Base-by-base conservation (phyloP, 2,888 invertebrate species). In the Mesorhabditis sp. region DNA sequence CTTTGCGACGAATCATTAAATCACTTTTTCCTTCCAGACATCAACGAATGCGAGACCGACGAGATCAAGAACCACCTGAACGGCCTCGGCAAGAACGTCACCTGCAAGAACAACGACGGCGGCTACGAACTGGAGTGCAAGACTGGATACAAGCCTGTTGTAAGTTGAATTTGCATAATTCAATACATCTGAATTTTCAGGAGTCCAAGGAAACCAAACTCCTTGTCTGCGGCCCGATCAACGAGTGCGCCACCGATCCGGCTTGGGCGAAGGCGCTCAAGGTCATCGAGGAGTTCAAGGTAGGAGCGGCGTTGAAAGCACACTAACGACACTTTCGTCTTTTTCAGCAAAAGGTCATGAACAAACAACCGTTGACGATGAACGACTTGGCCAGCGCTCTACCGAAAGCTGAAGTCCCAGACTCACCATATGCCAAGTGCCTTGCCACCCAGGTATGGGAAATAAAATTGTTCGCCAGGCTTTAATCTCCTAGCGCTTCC, bases 271-370 rank as follows among this genome's bases (percentile, higher is more conserved):
- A 50, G 58, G 58, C 58, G n/a, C 58, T 50, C n/a, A n/a, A 50
- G 7, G 58, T 50, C 58, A 50, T 50, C n/a, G 58, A 50, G 58
- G 10, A 50, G 58, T 50, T 50, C 58, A 50, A 50, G 58, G 58
- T 50, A 13, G 28, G 28, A 28, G 28, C 28, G 28, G 28, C 28
- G 28, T 28, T 28, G 28, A 28, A 28, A 28, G 28, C 28, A 28
- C 28, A 28, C 28, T 28, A 28, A 28, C 58, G 2, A 50, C 1
- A 13, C 7, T 50, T 13, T 50, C 58, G 10, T n/a, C 58, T 50
- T n/a, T 28, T 50, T 50, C n/a, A 50, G 58, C 7, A 50, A 50
- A 50, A 50, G 58, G 58, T 50, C 10, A 50, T 50, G 58, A 50
- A 50, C 58, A 50, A 50, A n/a, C 10, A 50, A n/a, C 58, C 58